A percentile compares a stretch with the other conserved stretches of the same genome.
These are phyloP conservation scores for Aleiodes sp. DNA, from an alignment of 1,140 invertebrate genomes.

Conservation along the genomic window DNA sequence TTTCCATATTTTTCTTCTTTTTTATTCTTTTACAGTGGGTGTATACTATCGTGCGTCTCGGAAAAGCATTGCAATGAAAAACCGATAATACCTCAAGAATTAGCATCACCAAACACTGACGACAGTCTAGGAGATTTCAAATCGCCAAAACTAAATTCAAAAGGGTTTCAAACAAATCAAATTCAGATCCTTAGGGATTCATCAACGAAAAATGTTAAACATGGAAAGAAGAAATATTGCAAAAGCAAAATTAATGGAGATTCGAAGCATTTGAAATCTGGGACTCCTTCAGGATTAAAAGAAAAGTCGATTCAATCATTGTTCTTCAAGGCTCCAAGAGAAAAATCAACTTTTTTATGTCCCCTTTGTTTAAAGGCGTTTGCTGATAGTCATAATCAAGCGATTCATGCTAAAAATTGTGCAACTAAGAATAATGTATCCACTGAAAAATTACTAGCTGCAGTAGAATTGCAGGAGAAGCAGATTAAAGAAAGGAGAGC, in stretches of 20 bases:
- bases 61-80: not conserved
- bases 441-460: constrained; percentile 60
- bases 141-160: constrained; percentile 45
- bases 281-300: constrained; percentile 29
- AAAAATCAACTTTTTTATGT: constrained; percentile 51
- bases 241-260: no score
- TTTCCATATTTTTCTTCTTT: no score
- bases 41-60: not conserved
- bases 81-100: not conserved
- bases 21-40: no score
- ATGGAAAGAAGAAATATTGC: constrained; percentile 27
- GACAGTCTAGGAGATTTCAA: constrained; percentile 57
- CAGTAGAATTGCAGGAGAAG: constrained; percentile 61
- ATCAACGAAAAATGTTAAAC: constrained; percentile 25
- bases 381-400: constrained; percentile 47
- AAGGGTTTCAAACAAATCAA: constrained; percentile 32
- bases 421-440: constrained; percentile 62
- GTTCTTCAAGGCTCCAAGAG: constrained; percentile 51
- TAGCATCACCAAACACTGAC: constrained; percentile 17
- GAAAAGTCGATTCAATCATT: constrained; percentile 52
- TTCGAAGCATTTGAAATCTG: constrained; percentile 19
- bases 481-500: constrained; percentile 62
- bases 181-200: constrained; percentile 1
- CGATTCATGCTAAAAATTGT: constrained; percentile 64
- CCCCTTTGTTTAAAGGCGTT: constrained; percentile 62